These are phyloP conservation scores for Onychomys leucogaster DNA, from an alignment of 2,797 vertebrate species.

Conservation along the genomic window DNA sequence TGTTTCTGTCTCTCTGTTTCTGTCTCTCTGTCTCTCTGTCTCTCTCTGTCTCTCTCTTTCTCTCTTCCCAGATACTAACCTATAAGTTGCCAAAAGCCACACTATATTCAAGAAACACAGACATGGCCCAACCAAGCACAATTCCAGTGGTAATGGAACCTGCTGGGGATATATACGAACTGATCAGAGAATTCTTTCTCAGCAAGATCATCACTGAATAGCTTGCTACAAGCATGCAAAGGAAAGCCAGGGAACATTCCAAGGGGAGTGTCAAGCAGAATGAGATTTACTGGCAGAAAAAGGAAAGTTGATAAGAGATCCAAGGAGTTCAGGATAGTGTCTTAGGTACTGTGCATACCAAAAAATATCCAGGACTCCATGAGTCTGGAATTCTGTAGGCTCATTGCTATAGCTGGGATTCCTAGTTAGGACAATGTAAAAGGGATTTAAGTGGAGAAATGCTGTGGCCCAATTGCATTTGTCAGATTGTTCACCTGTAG, in stretches of 20 bases:
- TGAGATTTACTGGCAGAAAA: background rate
- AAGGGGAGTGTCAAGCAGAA: background rate
- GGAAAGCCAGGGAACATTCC: background rate
- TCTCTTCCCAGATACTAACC: background rate
- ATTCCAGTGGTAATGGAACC: background rate
- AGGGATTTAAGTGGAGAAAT: background rate
- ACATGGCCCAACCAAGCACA: background rate
- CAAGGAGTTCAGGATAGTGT: background rate
- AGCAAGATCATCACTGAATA: too few species aligned
- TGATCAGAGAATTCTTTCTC: background rate
- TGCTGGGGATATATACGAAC: background rate
- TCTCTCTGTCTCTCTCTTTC: background rate
- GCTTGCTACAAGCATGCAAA: background rate
- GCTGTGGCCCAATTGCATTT: background rate
- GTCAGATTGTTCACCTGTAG: background rate
- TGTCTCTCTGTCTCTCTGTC: background rate
- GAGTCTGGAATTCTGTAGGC: background rate
- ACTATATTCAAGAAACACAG: background rate
- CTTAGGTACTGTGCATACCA: background rate
- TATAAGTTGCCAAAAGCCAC: background rate
- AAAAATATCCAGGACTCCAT: background rate
- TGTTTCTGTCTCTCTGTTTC: background rate
- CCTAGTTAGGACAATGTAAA: background rate
- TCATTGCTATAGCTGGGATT: background rate
- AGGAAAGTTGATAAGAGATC: background rate